These are phyloP conservation scores for Solenopsis invicta DNA, from an alignment of 1,140 invertebrate genomes.

Conservation along the genomic window DNA sequence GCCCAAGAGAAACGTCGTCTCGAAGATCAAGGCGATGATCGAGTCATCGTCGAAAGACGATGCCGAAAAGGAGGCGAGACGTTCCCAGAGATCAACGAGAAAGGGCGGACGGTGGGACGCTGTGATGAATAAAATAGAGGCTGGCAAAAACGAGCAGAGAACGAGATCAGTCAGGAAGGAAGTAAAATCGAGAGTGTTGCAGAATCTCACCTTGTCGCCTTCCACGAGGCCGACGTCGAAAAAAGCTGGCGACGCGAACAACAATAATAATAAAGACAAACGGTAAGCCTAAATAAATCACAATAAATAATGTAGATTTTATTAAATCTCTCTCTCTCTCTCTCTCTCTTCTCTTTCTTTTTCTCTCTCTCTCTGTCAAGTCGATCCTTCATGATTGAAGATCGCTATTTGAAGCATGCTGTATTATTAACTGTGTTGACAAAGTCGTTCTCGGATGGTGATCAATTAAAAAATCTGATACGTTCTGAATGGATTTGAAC, in stretches of 20 bases:
- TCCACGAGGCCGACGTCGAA: constrained; percentile 75
- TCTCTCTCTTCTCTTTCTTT: no score
- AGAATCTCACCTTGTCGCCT: constrained; percentile 77
- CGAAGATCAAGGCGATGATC: constrained; percentile 92
- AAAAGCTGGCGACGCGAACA: constrained; percentile 80
- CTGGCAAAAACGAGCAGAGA: constrained; percentile 90
- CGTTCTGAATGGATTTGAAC: no score
- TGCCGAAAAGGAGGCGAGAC: constrained; percentile 79
- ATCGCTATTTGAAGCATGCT: no score
- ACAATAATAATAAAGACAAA: constrained; percentile 82
- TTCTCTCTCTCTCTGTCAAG: no score
- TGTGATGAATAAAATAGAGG: constrained; percentile 93
- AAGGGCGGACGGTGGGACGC: constrained; percentile 91
- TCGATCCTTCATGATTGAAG: no score
- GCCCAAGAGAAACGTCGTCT: constrained; percentile 91
- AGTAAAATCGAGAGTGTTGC: constrained; percentile 92
- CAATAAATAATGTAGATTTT: constrained; percentile 21
- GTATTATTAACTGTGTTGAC: no score
- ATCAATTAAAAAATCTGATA: no score
- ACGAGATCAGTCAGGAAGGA: constrained; percentile 91
- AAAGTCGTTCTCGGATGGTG: no score
- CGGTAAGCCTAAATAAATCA: constrained; percentile 72
- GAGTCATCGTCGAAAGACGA: constrained; percentile 87
- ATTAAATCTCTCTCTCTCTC: background rate
- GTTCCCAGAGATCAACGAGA: constrained; percentile 80